Evolutionary conservation across 2,888 invertebrate species (phyloP), one percentile per base, ranked within the genome.

Genomic region (Ophion obscuratus): DNA sequence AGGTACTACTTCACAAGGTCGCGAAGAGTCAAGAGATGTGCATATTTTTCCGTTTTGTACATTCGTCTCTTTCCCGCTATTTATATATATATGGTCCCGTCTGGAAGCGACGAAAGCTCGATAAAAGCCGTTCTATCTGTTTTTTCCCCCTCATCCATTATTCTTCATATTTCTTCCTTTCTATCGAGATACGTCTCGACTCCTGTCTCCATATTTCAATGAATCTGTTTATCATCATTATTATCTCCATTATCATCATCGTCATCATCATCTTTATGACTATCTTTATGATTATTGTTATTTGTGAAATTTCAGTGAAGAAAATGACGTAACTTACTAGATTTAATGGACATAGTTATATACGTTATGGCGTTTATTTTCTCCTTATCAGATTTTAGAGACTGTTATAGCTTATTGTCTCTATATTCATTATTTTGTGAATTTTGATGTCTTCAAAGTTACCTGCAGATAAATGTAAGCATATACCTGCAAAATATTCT

Each of bases 21-120:
- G 40, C 57, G n/a, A 27, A 76, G 47, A 62, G 76, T 61, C 47
- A 36, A 80, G 71, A 82, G 78, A 82, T 71, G 79, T 67, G 53
- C 75, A 71, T 80, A 79, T 82, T 64, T 79, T 76, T 47, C 82
- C 79, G 70, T 71, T 64, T 14, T 53, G 11, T 53, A 36, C 24
- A 40, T 67, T 17, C 47, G 20, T 53, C 31, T 64, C 27, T 31
- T 14, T 11, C 59, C 17, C 71, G 7, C 47, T 24, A 27, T 71
- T 10, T 67, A 6, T 57, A 27, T 36, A 36, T 11, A 20, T 10
- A 20, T 53, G n/a, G 36, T 47, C 17, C 36, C 6, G 62, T n/a
- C 14, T 53, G 9, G 27, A 59, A 61, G 36, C 64, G n/a, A 53
- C 79, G 68, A 83, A 79, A 77, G 77, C 57, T 79, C 74, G 70